Evolutionary conservation across 2,888 invertebrate species (phyloP).

Genomic region (Zygothrica quintamaculata): DNA sequence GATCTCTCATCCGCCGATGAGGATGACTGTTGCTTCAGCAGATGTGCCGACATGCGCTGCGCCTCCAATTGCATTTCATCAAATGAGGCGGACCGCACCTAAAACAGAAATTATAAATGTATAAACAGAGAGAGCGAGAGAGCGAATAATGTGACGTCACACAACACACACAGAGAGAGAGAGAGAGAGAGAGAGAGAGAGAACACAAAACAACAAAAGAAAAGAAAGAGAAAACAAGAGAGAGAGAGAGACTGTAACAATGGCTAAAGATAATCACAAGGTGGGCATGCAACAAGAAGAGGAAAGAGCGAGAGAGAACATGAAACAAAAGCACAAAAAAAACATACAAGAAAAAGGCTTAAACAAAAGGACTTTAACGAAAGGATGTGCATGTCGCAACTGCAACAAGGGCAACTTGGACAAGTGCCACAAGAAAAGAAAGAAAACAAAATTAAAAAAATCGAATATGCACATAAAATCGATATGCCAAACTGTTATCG

Average conservation of each 20-base stretch:
- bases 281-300: constrained; percentile 24
- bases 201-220: constrained; percentile 4
- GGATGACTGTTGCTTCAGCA: constrained; percentile 81
- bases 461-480: constrained; percentile 3
- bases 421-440: neutral
- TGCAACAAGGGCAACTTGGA: too few species aligned
- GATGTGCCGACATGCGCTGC: constrained; percentile 85
- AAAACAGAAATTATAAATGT: constrained; percentile 5
- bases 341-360: too few species aligned
- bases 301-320: too few species aligned
- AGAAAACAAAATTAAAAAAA: neutral
- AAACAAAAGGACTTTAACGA: too few species aligned
- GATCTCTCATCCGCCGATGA: constrained; percentile 84
- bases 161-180: neutral
- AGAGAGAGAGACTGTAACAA: neutral
- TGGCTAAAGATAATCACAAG: neutral
- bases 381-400: too few species aligned
- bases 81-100: constrained; percentile 94
- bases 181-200: too few species aligned
- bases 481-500: too few species aligned
- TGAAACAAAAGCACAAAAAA: constrained; percentile 20
- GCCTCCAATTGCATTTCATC: constrained; percentile 94
- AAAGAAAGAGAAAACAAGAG: constrained; percentile 4
- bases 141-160: constrained; percentile 7
- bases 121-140: constrained; percentile 5